A percentile compares a stretch with the other conserved stretches of the same genome.
phyloP scores from a whole-genome alignment of 92 coral and sea anemone genomes.

The Parazoanthus atlanticus region DNA sequence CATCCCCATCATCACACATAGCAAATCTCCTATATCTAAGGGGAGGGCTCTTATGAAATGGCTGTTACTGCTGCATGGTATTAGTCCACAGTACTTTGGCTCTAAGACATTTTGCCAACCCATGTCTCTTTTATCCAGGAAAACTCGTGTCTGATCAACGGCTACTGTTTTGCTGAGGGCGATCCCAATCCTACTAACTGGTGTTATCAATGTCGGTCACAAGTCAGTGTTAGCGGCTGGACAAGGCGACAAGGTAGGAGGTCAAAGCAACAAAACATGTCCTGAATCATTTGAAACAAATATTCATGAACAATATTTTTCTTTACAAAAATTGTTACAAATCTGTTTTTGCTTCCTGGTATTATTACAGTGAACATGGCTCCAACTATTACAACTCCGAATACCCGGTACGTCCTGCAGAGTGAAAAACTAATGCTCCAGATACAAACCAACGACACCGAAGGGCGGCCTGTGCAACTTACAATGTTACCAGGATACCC shows the following conservation, averaged over 20 bases:
- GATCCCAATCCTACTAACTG: constrained; percentile 30
- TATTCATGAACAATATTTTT: too few species aligned
- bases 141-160: constrained; percentile 36
- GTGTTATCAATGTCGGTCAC: constrained; percentile 29
- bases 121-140: background rate
- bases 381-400: constrained; percentile 31
- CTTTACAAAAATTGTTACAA: too few species aligned
- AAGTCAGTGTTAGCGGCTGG: background rate
- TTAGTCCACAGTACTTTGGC: too few species aligned
- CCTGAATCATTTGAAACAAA: too few species aligned
- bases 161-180: constrained; percentile 35
- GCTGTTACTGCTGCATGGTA: too few species aligned
- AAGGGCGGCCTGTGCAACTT: constrained; percentile 39
- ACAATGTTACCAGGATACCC: constrained; percentile 30
- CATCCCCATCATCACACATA: too few species aligned
- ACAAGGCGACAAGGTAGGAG: too few species aligned
- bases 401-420: background rate
- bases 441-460: constrained; percentile 31
- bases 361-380: constrained; percentile 19
- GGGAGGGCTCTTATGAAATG: too few species aligned
- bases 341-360: too few species aligned
- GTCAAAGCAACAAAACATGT: too few species aligned
- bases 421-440: constrained; percentile 12
- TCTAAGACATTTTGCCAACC: too few species aligned
- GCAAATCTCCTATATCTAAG: too few species aligned